phyloP scores from a whole-genome alignment of 2,113 vertebrate species.

The Tragulus kanchil region DNA sequence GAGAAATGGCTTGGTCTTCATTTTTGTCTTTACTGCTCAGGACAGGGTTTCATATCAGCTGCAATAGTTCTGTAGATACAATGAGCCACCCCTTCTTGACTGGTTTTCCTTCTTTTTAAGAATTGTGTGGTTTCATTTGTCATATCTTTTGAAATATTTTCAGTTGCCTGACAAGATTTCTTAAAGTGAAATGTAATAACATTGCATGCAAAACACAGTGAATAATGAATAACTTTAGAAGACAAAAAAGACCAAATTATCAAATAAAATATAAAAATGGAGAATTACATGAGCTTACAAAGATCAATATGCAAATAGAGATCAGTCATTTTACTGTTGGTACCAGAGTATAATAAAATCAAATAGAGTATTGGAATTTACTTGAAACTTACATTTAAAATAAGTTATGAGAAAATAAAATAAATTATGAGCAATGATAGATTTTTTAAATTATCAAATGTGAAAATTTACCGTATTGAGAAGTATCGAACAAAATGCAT shows the following conservation, averaged over 20 bases:
- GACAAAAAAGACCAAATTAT: slow-evolving; percentile 52
- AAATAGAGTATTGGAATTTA: slow-evolving; percentile 47
- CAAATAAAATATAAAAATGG: slow-evolving; percentile 62
- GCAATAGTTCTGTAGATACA: background rate
- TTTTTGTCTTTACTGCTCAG: background rate
- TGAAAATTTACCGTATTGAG: too few relatives aligned
- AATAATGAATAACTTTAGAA: slow-evolving; percentile 27
- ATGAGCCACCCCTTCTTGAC: background rate
- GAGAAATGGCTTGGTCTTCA: background rate
- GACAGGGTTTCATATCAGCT: background rate
- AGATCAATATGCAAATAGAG: background rate
- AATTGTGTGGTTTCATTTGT: slow-evolving; percentile 36
- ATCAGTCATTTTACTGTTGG: slow-evolving; percentile 50
- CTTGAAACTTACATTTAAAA: slow-evolving; percentile 53
- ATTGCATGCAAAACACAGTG: background rate
- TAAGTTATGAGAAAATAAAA: background rate
- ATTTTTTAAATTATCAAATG: background rate
- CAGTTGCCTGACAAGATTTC: background rate
- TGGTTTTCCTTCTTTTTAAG: background rate
- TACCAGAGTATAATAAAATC: slow-evolving; percentile 36
- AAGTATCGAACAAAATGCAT: too few relatives aligned
- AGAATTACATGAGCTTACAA: slow-evolving; percentile 40
- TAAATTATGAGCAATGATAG: background rate
- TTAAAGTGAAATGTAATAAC: background rate
- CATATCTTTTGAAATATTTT: slow-evolving; percentile 1